Percentiles rank a stretch among this genome's conserved stretches.
These are phyloP conservation scores for Pterois miles DNA, from an alignment of 2,797 vertebrate species.

Conservation along the genomic window DNA sequence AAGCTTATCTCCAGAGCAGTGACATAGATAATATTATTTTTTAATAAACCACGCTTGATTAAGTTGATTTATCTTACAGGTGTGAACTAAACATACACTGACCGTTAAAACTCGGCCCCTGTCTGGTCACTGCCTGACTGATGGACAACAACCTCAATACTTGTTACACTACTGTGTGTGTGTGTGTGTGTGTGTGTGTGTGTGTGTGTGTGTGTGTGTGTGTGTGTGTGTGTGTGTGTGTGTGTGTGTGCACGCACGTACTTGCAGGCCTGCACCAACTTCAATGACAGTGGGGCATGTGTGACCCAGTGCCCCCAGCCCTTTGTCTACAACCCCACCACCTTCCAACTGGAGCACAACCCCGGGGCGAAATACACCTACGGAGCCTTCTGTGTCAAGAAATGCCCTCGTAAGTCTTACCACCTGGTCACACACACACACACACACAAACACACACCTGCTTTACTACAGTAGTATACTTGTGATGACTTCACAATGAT, in stretches of 20 bases:
- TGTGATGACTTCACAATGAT: not conserved
- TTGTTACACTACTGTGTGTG: not conserved
- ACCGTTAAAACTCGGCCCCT: not conserved
- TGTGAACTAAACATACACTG: not conserved
- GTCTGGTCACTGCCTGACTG: not conserved
- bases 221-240: not conserved
- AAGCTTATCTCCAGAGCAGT: not conserved
- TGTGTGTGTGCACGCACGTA: not conserved
- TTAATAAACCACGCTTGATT: not conserved
- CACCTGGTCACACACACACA: not conserved
- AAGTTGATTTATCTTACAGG: not conserved
- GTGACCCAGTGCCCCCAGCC: constrained; percentile 97
- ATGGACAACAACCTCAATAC: not conserved
- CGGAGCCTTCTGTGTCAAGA: constrained; percentile 97
- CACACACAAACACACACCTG: not conserved
- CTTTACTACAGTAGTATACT: not conserved
- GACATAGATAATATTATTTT: not conserved
- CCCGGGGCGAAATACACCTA: constrained; percentile 97
- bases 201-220: not conserved
- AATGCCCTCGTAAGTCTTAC: constrained; percentile 92
- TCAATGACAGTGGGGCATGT: constrained; percentile 97
- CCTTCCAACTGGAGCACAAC: constrained; percentile 96
- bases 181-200: not conserved
- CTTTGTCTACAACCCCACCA: constrained; percentile 96
- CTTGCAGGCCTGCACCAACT: constrained; percentile 88